These are phyloP conservation scores for Gallirallus australis DNA, from an alignment of 2,797 vertebrate species.

Conservation along the genomic window DNA sequence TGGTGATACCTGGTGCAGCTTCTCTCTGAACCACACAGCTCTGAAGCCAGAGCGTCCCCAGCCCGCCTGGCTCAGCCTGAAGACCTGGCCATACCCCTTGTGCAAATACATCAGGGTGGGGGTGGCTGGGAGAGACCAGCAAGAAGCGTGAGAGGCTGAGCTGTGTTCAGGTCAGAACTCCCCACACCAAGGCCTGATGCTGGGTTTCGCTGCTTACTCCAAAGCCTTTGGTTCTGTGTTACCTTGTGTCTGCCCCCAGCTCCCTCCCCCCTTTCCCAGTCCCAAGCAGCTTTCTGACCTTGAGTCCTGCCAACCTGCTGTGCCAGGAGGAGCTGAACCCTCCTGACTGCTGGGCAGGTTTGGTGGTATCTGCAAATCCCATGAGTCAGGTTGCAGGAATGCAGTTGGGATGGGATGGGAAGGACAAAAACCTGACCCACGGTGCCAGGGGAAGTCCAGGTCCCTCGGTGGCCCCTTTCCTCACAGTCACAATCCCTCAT, in stretches of 20 bases:
- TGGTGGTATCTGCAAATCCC: neutral
- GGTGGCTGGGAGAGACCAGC: neutral
- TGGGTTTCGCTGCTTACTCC: neutral
- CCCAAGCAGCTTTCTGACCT: neutral
- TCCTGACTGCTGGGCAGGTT: neutral
- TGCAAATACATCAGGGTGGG: neutral
- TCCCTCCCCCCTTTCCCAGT: neutral
- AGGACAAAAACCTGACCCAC: neutral
- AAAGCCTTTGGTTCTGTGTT: neutral
- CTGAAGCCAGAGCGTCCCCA: too few relatives aligned
- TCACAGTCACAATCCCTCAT: neutral
- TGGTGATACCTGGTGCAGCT: too few relatives aligned
- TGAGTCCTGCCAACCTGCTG: neutral
- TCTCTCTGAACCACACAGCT: too few relatives aligned
- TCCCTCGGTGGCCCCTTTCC: neutral
- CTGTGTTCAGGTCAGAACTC: neutral
- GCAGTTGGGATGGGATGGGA: neutral
- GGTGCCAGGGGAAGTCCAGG: neutral
- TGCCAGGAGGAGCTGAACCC: neutral
- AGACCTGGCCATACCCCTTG: neutral
- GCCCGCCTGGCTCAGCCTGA: neutral
- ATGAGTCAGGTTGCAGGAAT: constrained; percentile 26
- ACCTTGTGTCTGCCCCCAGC: rapidly evolving
- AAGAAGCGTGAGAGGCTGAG: neutral
- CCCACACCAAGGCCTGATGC: neutral